Evolutionary conservation across 2,113 vertebrate genomes (phyloP).

Genomic region (Cebidichthys violaceus): DNA sequence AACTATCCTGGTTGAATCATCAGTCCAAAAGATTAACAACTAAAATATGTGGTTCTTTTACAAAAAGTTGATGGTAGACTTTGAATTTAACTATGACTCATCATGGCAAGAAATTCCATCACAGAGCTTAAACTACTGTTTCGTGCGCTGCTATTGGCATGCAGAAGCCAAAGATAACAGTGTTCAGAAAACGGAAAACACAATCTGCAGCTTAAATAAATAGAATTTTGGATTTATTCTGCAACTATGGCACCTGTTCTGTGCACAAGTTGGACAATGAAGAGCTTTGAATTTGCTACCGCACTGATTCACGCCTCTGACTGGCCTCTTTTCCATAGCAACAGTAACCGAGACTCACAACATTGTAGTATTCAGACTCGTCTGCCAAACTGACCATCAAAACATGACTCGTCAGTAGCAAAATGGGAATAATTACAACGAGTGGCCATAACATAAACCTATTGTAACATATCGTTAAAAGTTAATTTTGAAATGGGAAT

Average conservation of each 20-base stretch:
- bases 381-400: neutral
- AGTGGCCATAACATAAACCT: neutral
- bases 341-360: neutral
- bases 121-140: too few species aligned
- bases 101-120: neutral
- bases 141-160: too few species aligned
- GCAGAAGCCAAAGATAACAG: too few species aligned
- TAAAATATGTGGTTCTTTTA: neutral
- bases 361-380: neutral
- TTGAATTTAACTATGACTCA: neutral
- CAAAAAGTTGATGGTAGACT: neutral
- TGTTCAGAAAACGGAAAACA: neutral
- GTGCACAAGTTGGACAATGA: neutral
- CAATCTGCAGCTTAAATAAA: neutral
- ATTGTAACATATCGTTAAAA: neutral
- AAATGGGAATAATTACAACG: neutral
- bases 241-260: neutral
- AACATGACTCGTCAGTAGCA: too few species aligned
- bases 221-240: too few species aligned
- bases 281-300: neutral
- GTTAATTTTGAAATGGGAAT: neutral
- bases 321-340: too few species aligned
- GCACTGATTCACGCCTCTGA: neutral
- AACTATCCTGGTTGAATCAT: neutral
- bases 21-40: neutral